Conservation (phyloP, 2,113 vertebrate genomes). For the Laticauda colubrina region DNA sequence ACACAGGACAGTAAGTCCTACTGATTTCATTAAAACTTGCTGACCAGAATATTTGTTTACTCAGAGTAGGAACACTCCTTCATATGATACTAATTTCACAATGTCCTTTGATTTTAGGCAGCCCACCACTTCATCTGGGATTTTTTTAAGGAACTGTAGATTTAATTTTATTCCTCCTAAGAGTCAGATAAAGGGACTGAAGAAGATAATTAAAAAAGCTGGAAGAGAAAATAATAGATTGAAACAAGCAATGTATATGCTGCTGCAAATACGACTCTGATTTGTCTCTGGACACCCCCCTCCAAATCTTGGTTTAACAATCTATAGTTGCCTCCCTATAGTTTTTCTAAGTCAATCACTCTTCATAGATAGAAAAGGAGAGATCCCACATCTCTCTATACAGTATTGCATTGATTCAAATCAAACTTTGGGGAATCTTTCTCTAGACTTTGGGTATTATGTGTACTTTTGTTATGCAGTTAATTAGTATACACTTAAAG, state of each 20-base stretch:
- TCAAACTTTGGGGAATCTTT: too few species aligned
- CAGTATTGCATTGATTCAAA: neutral
- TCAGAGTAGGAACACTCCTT: neutral
- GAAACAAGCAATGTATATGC: neutral
- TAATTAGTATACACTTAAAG: too few species aligned
- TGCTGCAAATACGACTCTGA: neutral
- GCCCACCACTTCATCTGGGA: neutral
- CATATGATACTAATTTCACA: neutral
- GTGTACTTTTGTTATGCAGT: too few species aligned
- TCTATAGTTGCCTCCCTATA: neutral
- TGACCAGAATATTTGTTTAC: neutral
- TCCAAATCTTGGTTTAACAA: neutral
- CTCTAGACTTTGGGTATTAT: too few species aligned
- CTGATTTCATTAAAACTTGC: neutral
- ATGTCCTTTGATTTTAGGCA: neutral
- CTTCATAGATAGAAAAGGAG: neutral
- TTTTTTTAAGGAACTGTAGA: neutral
- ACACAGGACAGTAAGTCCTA: neutral
- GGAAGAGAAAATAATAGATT: neutral
- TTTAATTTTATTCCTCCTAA: neutral
- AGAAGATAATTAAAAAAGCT: neutral
- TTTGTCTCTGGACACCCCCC: neutral
- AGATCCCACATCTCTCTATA: neutral
- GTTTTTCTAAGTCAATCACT: neutral
- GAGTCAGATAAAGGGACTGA: neutral